Base-by-base conservation (phyloP, 2,888 invertebrate genomes). In the Gasteruption jaculator region DNA sequence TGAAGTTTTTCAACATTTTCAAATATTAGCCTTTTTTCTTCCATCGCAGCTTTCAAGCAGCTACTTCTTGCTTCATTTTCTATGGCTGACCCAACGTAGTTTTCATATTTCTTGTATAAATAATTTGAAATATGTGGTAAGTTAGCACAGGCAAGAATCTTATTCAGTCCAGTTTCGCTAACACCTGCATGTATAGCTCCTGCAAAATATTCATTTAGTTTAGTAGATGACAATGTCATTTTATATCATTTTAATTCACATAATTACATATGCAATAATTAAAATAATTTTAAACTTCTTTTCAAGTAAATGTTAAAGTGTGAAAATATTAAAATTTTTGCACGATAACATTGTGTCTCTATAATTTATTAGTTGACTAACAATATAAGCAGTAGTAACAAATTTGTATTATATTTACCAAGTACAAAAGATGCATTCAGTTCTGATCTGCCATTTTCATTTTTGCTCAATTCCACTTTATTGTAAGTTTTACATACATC, bases 121-220 rank as follows among this genome's bases (percentile, higher is more conserved):
- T 31, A 18, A 32, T 36, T 35, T 21, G 35, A 37, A 21, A 41
- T 41, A 25, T 27, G 21, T 37, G 41, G 35, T 36, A 41, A 41
- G 35, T 41, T 41, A 21, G 41, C 41, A 36, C 41, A 41, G 15
- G 41, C 41, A 18, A 41, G 25, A 24, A 41, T 33, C 35, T 41
- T 41, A 31, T 41, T 41, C 26, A 41, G 12, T 12, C 24, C 26
- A 10, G 35, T 41, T 24, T 33, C 25, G 18, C 41, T 27, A 22
- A 41, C 33, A 16, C 35, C 41, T 33, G 41, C 41, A 26, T 41
- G 41, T 41, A 41, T 21, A 24, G 41, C 41, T 25, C 41, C 41
- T 41, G 25, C 16, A 36, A 41, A 20, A 27, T 38, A 29, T 29
- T 15, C 27, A 38, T 18, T 18, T 19, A 29, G 20, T 27, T 6